These are phyloP conservation scores for Cricetomys ansorgei DNA, from an alignment of 2,113 vertebrate genomes.

Conservation along the genomic window DNA sequence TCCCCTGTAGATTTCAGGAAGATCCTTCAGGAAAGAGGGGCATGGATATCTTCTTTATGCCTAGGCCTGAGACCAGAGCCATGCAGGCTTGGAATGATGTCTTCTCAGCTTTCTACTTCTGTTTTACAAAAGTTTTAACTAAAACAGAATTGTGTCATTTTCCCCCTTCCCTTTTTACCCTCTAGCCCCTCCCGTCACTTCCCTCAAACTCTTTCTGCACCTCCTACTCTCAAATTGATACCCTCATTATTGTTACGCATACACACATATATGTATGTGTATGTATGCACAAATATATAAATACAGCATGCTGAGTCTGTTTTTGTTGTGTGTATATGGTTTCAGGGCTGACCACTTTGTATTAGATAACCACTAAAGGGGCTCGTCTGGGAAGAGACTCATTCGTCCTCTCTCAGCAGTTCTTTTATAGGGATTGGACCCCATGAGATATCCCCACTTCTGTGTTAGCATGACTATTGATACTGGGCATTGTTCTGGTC, in stretches of 20 bases:
- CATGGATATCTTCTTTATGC: neutral
- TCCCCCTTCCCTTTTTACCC: neutral
- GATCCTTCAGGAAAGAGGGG: neutral
- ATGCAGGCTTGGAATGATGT: neutral
- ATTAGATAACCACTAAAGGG: too few relatives aligned
- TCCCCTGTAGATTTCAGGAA: neutral
- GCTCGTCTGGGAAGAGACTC: neutral
- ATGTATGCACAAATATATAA: neutral
- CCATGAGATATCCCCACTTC: neutral
- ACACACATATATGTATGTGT: neutral
- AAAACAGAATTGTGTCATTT: neutral
- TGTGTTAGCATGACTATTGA: neutral
- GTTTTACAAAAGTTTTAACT: neutral
- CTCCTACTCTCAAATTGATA: neutral
- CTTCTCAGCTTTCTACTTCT: neutral
- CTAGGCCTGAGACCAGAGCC: neutral
- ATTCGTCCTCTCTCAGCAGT: neutral
- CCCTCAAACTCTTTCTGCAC: neutral
- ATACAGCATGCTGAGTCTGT: neutral
- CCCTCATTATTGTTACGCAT: neutral
- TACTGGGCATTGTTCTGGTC: neutral
- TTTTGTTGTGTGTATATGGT: neutral
- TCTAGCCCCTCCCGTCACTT: neutral
- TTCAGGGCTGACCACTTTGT: neutral
- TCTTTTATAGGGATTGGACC: neutral